phyloP scores from a whole-genome alignment of 2,113 vertebrate species.

The Anarrhichthys ocellatus region DNA sequence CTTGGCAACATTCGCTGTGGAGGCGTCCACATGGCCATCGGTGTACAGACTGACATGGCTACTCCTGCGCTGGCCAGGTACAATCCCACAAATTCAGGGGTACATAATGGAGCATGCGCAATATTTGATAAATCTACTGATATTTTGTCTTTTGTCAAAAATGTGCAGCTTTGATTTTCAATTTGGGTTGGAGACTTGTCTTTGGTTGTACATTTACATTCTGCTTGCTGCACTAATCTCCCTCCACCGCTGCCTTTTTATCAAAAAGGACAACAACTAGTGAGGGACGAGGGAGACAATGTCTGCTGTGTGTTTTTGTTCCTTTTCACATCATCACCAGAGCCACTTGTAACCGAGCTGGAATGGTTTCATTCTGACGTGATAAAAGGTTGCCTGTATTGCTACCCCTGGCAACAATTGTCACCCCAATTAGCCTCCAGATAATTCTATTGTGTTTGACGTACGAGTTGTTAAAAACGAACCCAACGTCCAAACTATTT shows the following conservation, averaged over 20 bases:
- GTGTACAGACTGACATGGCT: slow-evolving; percentile 89
- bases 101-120: background rate
- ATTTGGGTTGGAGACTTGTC: background rate
- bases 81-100: background rate
- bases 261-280: background rate
- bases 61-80: slow-evolving; percentile 91
- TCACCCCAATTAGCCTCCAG: background rate
- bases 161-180: background rate
- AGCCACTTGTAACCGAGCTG: slow-evolving; percentile 6
- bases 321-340: background rate
- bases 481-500: background rate
- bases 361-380: slow-evolving; percentile 2
- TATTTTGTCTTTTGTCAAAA: background rate
- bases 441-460: background rate
- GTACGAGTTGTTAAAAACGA: background rate
- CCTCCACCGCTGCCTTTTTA: background rate
- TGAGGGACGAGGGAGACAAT: background rate
- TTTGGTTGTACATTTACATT: background rate
- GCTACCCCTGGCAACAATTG: background rate
- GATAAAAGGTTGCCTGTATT: background rate
- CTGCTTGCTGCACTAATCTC: background rate
- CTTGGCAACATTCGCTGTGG: slow-evolving; percentile 87
- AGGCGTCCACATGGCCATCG: slow-evolving; percentile 90
- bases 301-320: slow-evolving; percentile 3
- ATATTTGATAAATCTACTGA: background rate